Evolutionary conservation across 2,888 invertebrate genomes (phyloP).

Genomic region (Sericinus montela): DNA sequence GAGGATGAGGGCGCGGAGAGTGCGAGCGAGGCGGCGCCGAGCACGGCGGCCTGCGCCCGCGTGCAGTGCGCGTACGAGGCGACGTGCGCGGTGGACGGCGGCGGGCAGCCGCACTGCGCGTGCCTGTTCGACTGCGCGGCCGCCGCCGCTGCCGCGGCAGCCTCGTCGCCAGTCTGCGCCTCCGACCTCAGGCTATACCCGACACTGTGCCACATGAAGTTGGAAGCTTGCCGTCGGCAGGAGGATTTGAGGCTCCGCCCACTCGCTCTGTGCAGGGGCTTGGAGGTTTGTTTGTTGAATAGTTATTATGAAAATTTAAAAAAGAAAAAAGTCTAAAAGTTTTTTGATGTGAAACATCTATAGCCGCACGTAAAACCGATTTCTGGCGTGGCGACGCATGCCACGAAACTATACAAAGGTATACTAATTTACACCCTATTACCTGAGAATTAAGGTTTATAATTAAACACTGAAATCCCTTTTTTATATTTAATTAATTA

Average conservation of each 20-base stretch:
- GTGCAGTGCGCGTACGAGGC: conserved; percentile 92
- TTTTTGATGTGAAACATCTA: no score
- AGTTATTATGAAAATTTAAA: no score
- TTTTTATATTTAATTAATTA: no score
- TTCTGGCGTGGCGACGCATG: no score
- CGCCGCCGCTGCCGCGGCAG: conserved; percentile 76
- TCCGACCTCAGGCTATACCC: conserved; percentile 89
- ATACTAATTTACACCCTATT: no score
- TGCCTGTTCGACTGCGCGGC: conserved; percentile 89
- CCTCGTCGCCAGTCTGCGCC: conserved; percentile 86
- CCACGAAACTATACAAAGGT: no score
- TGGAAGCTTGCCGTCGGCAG: conserved; percentile 90
- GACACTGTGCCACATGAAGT: conserved; percentile 90
- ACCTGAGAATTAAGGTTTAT: no score
- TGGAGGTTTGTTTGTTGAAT: conserved; percentile 2
- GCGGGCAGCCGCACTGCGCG: conserved; percentile 82
- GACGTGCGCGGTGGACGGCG: conserved; percentile 88
- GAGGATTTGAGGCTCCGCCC: conserved; percentile 87
- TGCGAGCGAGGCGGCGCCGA: conserved; percentile 47
- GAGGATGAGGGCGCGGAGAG: conserved; percentile 53
- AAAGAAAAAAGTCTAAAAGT: no score
- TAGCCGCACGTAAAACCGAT: no score
- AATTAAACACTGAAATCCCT: no score
- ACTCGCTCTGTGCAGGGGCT: conserved; percentile 87
- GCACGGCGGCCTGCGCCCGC: conserved; percentile 86